Evolutionary conservation across 2,113 vertebrate genomes (phyloP), one percentile per base, ranked within the genome.

Genomic region (Monopterus albus): DNA sequence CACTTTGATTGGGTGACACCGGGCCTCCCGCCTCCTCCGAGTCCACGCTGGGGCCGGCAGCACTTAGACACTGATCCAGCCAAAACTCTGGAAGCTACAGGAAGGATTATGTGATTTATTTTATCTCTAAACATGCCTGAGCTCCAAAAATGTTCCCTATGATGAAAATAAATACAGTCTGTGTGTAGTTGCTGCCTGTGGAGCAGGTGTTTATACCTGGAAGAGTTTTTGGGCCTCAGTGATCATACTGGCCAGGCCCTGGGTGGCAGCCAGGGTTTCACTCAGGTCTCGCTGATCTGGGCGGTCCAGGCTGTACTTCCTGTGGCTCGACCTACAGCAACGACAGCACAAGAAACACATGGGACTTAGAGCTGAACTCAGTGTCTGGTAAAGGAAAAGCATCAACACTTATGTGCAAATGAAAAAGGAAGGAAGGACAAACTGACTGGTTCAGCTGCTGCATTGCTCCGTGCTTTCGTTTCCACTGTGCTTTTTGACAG

Each of bases 251-350:
- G 95, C 93, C 80, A 97, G 69, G 13, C 94, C 95, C 73, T 96
- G 94, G 0, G 95, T 94, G n/a, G 96, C 96, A 5, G 95, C 95
- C 49, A 96, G 75, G 77, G 94, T 96, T 85, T 96, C 96, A 6
- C 66, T 96, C 36, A 97, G 89, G 78, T 97, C 95, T 51, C 92
- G 88, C 90, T 95, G 95, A 75, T 96, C 95, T 0, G 96, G 95
- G 14, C 92, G 94, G 21, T 95, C 95, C 59, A 94, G 25, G 75
- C 95, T 95, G 89, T 90, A 88, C 79, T 96, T 97, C 88, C 94
- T 95, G 70, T 95, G 95, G 21, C 91, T 84, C 0, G 91, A 85
- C 62, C 95, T 96, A 10, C 67, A 52, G 67, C 11, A 21, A 60
- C 17, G 28, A 66, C 15, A 39, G 56, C 21, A 49, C 10, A 39